Evolutionary conservation across 2,888 invertebrate species (phyloP).

Genomic region (Drosophila meridiana): DNA sequence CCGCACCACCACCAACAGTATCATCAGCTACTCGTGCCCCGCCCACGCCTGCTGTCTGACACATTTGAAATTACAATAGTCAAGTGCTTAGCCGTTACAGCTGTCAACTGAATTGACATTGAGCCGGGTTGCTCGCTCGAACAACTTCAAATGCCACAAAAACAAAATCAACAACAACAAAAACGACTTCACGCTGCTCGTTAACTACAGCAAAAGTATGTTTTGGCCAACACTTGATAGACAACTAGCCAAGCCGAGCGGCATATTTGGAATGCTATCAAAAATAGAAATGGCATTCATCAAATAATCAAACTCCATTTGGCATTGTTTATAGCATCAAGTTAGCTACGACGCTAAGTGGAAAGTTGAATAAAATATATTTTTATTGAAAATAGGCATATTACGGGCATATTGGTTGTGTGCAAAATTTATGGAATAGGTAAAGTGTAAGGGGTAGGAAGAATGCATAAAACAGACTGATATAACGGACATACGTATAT

Average conservation of each 20-base stretch:
- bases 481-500: no score
- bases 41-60: conserved; percentile 23
- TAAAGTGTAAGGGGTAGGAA: not conserved
- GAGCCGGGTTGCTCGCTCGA: conserved; percentile 46
- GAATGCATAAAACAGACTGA: no score
- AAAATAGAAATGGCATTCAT: conserved; percentile 3
- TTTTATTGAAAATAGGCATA: not conserved
- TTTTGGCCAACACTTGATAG: conserved; percentile 10
- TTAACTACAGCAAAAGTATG: conserved; percentile 12
- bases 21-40: not conserved
- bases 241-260: conserved; percentile 1
- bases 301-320: conserved; percentile 3
- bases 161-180: not conserved
- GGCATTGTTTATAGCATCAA: not conserved
- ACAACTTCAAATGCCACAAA: conserved; percentile 32
- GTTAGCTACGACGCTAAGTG: not conserved
- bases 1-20: not conserved
- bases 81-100: conserved; percentile 55
- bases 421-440: not conserved
- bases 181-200: conserved; percentile 2
- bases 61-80: conserved; percentile 60
- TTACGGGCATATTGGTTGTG: not conserved
- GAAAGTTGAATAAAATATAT: not conserved
- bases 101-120: conserved; percentile 59
- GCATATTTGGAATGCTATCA: conserved; percentile 8